Evolutionary conservation across 2,888 invertebrate species (phyloP), one percentile per base, ranked within the genome.

Genomic region (Trichogramma evanescens): DNA sequence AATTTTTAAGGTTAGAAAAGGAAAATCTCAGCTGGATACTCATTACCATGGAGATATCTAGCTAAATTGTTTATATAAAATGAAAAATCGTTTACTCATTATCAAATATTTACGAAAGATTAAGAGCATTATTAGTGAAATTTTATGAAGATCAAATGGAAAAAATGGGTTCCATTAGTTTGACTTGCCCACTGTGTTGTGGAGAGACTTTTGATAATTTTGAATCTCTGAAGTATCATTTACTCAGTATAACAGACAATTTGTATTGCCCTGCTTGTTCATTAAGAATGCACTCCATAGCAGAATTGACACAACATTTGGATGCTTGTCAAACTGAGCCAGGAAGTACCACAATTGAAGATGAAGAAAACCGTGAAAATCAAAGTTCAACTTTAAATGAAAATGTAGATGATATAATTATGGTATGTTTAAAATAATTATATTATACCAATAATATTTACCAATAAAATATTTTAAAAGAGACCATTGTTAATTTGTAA

Each of bases 171-270:
- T 80, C 81, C 58, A 68, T 78, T 72, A 74, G 71, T 67, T 71
- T 81, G 70, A 72, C 79, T 65, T 88, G 87, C 68, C 86, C 87
- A 46, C 79, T 87, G 72, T 88, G 87, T 74, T 87, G 87, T 70
- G 82, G 81, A 63, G 82, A 83, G 72, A 82, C 80, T 59, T 88
- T 87, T 78, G 73, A 78, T 63, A 82, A 82, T 60, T 82, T 81
- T 64, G 76, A 81, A 64, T 76, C 79, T 10, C 72, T 83, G 50
- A 82, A 81, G 71, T 77, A 79, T 70, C 83, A 80, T 77, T 81
- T 80, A 66, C 77, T 80, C 69, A 83, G 75, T 70, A 80, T 86
- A 70, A 77, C 81, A 40, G 81, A 81, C 71, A 85, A 84, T 76
- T 71, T 87, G 60, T 77, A 78, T 67, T 88, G 87, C 69, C 83